These are phyloP conservation scores for Chrysina gloriosa DNA, from an alignment of 2,888 invertebrate species.

Conservation along the genomic window DNA sequence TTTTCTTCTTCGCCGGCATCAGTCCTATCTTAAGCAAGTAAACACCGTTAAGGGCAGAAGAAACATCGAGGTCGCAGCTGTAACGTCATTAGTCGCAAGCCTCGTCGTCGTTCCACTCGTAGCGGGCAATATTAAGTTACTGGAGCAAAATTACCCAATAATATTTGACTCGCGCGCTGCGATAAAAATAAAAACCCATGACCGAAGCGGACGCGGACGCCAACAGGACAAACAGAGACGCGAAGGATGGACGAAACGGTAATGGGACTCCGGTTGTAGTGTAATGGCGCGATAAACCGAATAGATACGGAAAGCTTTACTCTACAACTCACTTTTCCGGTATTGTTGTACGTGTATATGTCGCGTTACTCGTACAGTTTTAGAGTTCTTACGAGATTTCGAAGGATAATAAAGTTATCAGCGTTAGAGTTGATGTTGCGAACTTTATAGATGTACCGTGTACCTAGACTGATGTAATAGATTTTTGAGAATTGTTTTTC, in stretches of 20 bases:
- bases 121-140: slow-evolving; percentile 13
- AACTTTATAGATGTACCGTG: no score
- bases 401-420: no score
- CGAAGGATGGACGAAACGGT: background rate
- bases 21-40: background rate
- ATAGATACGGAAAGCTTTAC: background rate
- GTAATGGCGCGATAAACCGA: background rate
- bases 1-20: no score
- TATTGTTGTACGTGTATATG: no score
- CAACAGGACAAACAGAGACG: background rate
- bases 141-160: slow-evolving; percentile 10
- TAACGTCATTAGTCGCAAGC: slow-evolving; percentile 20
- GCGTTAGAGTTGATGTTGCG: no score
- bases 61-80: background rate
- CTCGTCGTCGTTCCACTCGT: background rate
- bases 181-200: slow-evolving; percentile 13
- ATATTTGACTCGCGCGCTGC: slow-evolving; percentile 3
- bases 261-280: background rate
- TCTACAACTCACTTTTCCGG: no score
- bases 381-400: no score
- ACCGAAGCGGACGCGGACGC: background rate
- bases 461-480: no score
- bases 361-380: no score
- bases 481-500: no score
- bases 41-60: slow-evolving; percentile 8